Base-by-base conservation (phyloP, 2,113 vertebrate species). In the Tyto alba region DNA sequence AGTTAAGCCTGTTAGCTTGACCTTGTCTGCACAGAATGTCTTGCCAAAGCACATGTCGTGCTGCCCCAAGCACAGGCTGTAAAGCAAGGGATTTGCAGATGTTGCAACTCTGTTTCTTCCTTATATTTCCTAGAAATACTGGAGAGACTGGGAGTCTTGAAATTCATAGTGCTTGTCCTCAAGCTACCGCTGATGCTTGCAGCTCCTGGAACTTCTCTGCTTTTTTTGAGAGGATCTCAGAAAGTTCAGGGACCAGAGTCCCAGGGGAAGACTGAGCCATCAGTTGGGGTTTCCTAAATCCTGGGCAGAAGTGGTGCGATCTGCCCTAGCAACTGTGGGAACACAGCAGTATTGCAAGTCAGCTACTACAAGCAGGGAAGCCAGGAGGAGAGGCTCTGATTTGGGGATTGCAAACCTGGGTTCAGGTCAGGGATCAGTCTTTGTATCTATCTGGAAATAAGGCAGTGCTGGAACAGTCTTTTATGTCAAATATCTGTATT, bases 41-140 rank as follows among this genome's bases (percentile, higher is more conserved):
- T 94, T 96, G 96, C 96, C 95, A 96, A 97, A 96, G 96, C 96
- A 97, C 95, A 92, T 57, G 92, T 94, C 79, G 86, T 95, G 92
- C 95, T 94, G 90, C 96, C 95, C 95, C 76, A 38, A 90, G 96
- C 96, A 89, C 91, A 7, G 86, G 29, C 94, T 88, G 55, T 53
- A 90, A 68, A 79, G 74, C 36, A 68, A n/a, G 84, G 86, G 95
- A 89, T 95, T 94, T 94, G 62, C 66, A 53, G 95, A 95, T 96
- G 94, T 96, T 95, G 96, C 96, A 96, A 97, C 29, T 96, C 76
- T 2, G 2, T 85, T 87, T 89, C 77, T 96, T 87, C 74, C 76
- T 36, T 64, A 3, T 40, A 16, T 89, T 96, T 96, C 96, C 91
- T 95, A 93, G 96, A 97, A 97, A 45, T 89, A 53, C 69, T 3